Evolutionary conservation across 2,888 invertebrate species (phyloP).

Genomic region (Agonopterix arenella): DNA sequence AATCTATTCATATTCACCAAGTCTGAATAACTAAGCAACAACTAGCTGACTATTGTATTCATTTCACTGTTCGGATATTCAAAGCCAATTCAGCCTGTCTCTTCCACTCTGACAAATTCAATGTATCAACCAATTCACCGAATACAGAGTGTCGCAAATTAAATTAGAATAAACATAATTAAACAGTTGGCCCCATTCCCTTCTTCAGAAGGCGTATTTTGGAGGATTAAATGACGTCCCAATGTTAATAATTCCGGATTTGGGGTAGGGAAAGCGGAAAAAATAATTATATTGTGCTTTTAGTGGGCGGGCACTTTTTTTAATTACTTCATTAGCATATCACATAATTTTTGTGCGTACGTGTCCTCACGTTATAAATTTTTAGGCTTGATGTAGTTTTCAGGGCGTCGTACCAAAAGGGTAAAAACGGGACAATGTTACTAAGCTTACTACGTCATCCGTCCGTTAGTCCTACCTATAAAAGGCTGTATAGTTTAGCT

Average conservation of each 20-base stretch:
- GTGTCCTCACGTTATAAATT: background rate
- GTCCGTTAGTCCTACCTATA: no score
- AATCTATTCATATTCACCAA: no score
- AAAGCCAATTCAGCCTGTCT: no score
- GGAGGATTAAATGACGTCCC: conserved; percentile 39
- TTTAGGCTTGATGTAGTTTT: background rate
- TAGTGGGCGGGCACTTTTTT: conserved; percentile 31
- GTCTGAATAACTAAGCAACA: no score
- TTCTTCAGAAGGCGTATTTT: conserved; percentile 48
- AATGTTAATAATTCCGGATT: conserved; percentile 49
- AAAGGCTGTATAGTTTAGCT: no score
- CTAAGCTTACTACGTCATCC: no score
- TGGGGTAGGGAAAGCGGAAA: conserved; percentile 31
- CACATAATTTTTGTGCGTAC: conserved; percentile 23
- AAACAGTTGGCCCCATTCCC: conserved; percentile 51
- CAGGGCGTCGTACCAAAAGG: no score
- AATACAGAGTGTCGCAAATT: conserved; percentile 47
- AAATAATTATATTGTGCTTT: conserved; percentile 19
- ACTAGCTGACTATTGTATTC: no score
- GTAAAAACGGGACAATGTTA: no score
- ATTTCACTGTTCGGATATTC: no score
- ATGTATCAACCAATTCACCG: conserved; percentile 22
- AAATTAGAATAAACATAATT: conserved; percentile 67
- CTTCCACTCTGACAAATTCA: background rate
- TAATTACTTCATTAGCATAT: conserved; percentile 48